Conservation (phyloP, 2,797 vertebrate species). For the Pipistrellus pygmaeus region DNA sequence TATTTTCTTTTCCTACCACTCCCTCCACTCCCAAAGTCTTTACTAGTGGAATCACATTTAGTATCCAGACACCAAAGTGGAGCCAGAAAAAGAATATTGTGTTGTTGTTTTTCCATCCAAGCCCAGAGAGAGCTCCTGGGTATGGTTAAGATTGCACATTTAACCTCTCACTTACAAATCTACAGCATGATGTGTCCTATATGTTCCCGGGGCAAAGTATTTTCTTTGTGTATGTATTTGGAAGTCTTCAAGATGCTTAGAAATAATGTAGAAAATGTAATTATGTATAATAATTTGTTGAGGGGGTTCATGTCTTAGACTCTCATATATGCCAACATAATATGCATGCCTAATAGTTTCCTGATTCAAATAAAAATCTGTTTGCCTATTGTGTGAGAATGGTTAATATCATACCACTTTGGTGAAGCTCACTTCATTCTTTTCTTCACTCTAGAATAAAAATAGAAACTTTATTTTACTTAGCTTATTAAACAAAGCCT, state of each 20-base stretch:
- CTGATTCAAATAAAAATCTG: neutral
- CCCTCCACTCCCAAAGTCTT: neutral
- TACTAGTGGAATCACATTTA: conserved; percentile 47
- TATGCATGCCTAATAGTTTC: neutral
- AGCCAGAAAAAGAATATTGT: neutral
- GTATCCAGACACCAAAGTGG: neutral
- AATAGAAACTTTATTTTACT: neutral
- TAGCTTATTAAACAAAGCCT: neutral
- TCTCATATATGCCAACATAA: too few species aligned
- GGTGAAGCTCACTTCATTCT: neutral
- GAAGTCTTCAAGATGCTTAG: neutral
- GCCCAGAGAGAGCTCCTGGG: neutral
- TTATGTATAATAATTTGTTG: too few species aligned
- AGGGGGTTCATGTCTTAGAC: neutral
- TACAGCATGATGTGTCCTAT: neutral
- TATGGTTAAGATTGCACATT: neutral
- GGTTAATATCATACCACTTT: too few species aligned
- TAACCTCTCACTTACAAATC: neutral
- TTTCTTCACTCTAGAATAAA: neutral
- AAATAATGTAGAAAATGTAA: neutral
- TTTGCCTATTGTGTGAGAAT: neutral
- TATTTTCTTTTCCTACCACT: conserved; percentile 45
- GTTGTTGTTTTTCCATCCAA: neutral
- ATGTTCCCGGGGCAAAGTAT: neutral
- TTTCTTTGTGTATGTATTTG: neutral